phyloP scores from a whole-genome alignment of 2,888 invertebrate genomes.

The Blastobasis adustella region DNA sequence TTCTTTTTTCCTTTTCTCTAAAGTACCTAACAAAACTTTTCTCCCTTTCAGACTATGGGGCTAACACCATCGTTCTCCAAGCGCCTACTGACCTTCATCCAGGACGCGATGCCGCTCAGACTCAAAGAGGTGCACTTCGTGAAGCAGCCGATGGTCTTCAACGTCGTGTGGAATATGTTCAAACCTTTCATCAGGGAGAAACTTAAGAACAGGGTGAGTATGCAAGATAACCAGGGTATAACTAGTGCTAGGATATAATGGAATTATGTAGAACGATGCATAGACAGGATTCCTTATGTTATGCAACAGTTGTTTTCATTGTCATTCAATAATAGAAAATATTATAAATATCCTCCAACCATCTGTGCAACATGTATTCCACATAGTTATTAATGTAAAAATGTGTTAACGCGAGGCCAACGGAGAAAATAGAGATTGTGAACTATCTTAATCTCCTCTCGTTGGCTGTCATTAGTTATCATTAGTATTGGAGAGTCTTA shows the following conservation, averaged over 20 bases:
- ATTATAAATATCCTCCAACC: too few species aligned
- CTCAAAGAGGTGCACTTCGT: slow-evolving; percentile 91
- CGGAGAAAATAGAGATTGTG: too few species aligned
- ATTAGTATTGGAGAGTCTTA: too few species aligned
- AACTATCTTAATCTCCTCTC: too few species aligned
- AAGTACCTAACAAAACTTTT: background rate
- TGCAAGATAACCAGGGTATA: background rate
- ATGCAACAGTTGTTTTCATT: background rate
- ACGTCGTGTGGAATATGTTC: slow-evolving; percentile 88
- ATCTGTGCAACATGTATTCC: too few species aligned
- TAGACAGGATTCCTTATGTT: too few species aligned
- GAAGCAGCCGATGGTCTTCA: slow-evolving; percentile 89
- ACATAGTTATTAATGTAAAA: too few species aligned
- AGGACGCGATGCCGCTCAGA: slow-evolving; percentile 90
- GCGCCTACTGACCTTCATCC: slow-evolving; percentile 86
- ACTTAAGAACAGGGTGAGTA: slow-evolving; percentile 82
- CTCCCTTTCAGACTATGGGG: slow-evolving; percentile 70
- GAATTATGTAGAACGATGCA: too few species aligned
- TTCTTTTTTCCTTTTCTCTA: too few species aligned
- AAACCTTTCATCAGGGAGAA: slow-evolving; percentile 89
- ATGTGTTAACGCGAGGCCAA: too few species aligned
- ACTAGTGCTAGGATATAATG: too few species aligned
- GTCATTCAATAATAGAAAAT: background rate
- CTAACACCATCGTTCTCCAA: slow-evolving; percentile 84
- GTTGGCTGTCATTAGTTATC: too few species aligned